Conservation (phyloP, 2,113 vertebrate genomes). For the Tor tambroides region DNA sequence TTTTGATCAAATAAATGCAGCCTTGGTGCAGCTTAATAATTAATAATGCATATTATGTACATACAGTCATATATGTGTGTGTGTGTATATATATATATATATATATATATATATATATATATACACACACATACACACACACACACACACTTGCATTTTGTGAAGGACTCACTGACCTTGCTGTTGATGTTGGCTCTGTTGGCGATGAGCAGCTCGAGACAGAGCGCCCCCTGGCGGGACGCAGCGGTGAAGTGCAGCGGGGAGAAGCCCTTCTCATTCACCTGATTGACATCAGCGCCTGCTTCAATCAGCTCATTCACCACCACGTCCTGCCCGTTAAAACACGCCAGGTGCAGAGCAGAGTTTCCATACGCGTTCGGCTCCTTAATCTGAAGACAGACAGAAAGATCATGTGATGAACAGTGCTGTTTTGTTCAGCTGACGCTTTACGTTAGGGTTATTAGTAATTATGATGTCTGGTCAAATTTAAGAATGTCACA, state of each 20-base stretch:
- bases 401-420: not conserved
- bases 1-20: too few species aligned
- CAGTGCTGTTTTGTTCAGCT: too few species aligned
- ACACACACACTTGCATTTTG: too few species aligned
- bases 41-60: too few species aligned
- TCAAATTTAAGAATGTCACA: too few species aligned
- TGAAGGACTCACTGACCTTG: constrained; percentile 81
- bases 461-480: too few species aligned
- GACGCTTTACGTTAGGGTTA: too few species aligned
- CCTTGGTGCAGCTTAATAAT: too few species aligned
- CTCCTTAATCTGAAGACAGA: constrained; percentile 87
- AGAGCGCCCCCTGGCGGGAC: constrained; percentile 92
- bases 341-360: constrained; percentile 95
- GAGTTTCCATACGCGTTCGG: constrained; percentile 96
- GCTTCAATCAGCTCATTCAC: constrained; percentile 97
- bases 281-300: constrained; percentile 95
- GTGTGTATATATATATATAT: too few species aligned
- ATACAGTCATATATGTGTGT: too few species aligned
- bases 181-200: constrained; percentile 95
- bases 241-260: constrained; percentile 97
- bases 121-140: too few species aligned
- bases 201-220: constrained; percentile 94
- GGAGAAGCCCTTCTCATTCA: constrained; percentile 95
- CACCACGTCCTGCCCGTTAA: constrained; percentile 97
- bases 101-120: too few species aligned